Conservation (phyloP, 2,888 invertebrate genomes). For the Neuroscelio doddi region DNA sequence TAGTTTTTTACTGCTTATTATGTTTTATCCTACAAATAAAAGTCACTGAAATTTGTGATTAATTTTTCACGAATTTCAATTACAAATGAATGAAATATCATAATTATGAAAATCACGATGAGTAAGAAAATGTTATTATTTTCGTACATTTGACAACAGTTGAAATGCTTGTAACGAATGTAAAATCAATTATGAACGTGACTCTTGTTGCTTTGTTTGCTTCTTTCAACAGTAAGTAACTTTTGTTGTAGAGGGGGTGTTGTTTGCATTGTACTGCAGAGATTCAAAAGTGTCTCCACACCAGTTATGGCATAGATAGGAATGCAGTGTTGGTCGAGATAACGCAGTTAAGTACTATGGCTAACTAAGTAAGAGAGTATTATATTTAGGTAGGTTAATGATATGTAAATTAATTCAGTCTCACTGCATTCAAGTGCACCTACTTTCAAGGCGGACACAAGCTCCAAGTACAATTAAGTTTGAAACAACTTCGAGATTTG, state of each 20-base stretch:
- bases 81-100: no score
- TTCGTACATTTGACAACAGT: no score
- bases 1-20: no score
- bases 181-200: neutral
- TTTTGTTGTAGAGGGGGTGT: neutral
- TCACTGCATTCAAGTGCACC: constrained; percentile 21
- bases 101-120: no score
- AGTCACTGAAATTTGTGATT: no score
- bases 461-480: constrained; percentile 25
- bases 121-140: no score
- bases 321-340: constrained; percentile 2
- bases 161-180: neutral
- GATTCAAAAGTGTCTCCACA: neutral
- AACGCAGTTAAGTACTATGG: constrained; percentile 16
- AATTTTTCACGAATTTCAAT: no score
- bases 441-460: constrained; percentile 11
- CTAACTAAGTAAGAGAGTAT: constrained; percentile 22
- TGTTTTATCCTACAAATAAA: no score
- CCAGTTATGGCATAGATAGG: neutral
- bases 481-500: constrained; percentile 32
- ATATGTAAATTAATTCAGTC: constrained; percentile 45
- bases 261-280: neutral
- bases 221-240: neutral
- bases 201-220: neutral
- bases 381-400: constrained; percentile 34